Evolutionary conservation across 2,113 vertebrate genomes (phyloP).

Genomic region (Orthonyx spaldingii): DNA sequence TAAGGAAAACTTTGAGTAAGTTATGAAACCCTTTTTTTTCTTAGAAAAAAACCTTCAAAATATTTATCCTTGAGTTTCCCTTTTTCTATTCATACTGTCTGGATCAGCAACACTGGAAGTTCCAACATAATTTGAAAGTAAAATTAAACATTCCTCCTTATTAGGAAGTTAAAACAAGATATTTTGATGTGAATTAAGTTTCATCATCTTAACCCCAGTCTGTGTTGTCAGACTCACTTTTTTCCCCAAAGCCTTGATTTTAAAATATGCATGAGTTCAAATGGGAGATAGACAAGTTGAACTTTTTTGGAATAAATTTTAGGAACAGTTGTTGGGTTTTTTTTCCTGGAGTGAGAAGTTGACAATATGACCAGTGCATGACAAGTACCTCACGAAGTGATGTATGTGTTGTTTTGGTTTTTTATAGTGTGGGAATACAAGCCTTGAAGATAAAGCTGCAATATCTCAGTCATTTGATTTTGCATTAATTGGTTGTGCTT

Average conservation of each 20-base stretch:
- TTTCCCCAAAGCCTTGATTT: background rate
- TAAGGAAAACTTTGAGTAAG: background rate
- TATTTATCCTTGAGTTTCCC: background rate
- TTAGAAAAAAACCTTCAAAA: background rate
- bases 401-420: background rate
- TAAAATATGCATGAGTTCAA: background rate
- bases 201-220: background rate
- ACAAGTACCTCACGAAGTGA: background rate
- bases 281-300: background rate
- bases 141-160: background rate
- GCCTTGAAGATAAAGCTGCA: background rate
- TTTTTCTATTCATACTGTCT: background rate
- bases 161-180: background rate
- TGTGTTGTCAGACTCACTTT: background rate
- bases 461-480: background rate
- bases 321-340: background rate
- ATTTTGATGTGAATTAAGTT: background rate
- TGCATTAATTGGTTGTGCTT: background rate
- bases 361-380: background rate
- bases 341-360: background rate
- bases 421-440: background rate
- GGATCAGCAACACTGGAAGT: background rate
- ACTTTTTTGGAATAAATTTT: background rate
- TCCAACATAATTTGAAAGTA: background rate
- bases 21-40: background rate